Percentiles rank a stretch among this genome's conserved stretches.
Conservation (phyloP, 2,797 vertebrate species). For the Eleutherodactylus coqui region DNA sequence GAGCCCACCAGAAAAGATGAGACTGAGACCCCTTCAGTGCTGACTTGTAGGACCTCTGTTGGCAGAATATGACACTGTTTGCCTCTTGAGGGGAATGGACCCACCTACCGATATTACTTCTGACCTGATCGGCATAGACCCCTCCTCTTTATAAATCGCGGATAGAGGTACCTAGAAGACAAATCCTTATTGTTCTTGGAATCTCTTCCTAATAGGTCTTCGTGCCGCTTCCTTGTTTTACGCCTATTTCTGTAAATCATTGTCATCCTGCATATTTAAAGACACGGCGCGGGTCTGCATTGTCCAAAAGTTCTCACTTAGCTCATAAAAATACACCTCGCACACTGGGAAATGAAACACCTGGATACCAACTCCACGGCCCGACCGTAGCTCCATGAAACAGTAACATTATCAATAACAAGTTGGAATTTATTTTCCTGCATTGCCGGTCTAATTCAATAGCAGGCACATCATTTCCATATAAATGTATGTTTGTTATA, state of each 20-base stretch:
- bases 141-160: too few species aligned
- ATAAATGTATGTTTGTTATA: constrained; percentile 43
- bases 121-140: too few species aligned
- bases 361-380: background rate
- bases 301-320: constrained; percentile 1
- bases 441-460: constrained; percentile 38
- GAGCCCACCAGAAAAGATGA: too few species aligned
- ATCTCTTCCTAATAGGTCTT: too few species aligned
- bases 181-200: too few species aligned
- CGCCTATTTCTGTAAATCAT: background rate
- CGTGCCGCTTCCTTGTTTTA: background rate
- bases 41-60: too few species aligned
- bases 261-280: background rate
- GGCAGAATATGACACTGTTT: too few species aligned
- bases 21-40: too few species aligned
- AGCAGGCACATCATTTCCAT: constrained; percentile 36
- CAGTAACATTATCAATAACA: constrained; percentile 49
- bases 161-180: too few species aligned
- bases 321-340: background rate
- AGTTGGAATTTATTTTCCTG: constrained; percentile 34
- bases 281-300: background rate
- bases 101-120: too few species aligned
- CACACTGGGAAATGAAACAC: constrained; percentile 1
- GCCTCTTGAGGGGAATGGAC: too few species aligned
- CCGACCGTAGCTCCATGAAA: background rate